These are phyloP conservation scores for Zingel zingel DNA, from an alignment of 2,113 vertebrate species.

Conservation along the genomic window DNA sequence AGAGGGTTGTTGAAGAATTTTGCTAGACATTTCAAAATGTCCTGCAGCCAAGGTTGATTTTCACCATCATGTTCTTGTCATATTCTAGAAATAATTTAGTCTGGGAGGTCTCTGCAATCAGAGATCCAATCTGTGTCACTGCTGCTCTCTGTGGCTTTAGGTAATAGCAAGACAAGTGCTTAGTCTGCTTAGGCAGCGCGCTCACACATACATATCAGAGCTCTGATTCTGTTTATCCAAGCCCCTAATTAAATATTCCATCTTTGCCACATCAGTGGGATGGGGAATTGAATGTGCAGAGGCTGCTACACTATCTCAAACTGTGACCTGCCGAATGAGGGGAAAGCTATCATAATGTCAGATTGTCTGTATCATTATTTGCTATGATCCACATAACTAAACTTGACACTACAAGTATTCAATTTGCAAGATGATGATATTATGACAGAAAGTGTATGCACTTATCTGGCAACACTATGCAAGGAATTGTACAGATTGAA, in stretches of 20 bases:
- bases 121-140: conserved; percentile 48
- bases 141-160: conserved; percentile 50
- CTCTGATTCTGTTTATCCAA: conserved; percentile 67
- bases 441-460: conserved; percentile 22
- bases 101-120: conserved; percentile 37
- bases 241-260: conserved; percentile 73
- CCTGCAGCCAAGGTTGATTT: conserved; percentile 41
- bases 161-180: conserved; percentile 54
- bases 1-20: neutral
- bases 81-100: conserved; percentile 53
- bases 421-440: conserved; percentile 61
- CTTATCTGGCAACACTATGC: conserved; percentile 29
- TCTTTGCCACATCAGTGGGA: conserved; percentile 65
- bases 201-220: conserved; percentile 45
- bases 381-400: conserved; percentile 32
- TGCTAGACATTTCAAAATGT: neutral
- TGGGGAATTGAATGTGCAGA: conserved; percentile 61
- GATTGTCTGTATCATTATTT: conserved; percentile 47
- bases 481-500: conserved; percentile 24
- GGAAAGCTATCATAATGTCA: conserved; percentile 49
- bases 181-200: conserved; percentile 25
- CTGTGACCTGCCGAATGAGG: conserved; percentile 59
- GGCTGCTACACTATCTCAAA: conserved; percentile 41
- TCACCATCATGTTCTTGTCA: conserved; percentile 27
- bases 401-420: conserved; percentile 47